Conservation (phyloP, 2,797 vertebrate species). For the Hephaestus fuliginosus region DNA sequence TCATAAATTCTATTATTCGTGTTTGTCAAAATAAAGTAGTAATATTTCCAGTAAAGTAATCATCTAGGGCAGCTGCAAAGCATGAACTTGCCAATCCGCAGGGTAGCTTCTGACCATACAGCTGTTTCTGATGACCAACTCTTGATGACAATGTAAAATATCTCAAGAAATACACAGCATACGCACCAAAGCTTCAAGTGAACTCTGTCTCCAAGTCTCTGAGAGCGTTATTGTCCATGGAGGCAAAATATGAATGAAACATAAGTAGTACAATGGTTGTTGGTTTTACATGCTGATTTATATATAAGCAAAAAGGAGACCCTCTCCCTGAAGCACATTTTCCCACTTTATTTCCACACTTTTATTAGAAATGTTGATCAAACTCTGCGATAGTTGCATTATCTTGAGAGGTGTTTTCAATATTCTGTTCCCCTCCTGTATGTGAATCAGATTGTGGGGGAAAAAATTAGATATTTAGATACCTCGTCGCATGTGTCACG, state of each 20-base stretch:
- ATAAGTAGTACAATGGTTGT: background rate
- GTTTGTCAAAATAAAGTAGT: background rate
- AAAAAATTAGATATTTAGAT: background rate
- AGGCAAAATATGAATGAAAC: background rate
- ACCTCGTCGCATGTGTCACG: slow-evolving; percentile 12
- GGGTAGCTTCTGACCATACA: background rate
- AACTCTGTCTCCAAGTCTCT: background rate
- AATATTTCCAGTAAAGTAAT: background rate
- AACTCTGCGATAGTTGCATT: background rate
- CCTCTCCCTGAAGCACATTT: background rate
- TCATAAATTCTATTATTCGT: background rate
- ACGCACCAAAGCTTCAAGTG: slow-evolving; percentile 1
- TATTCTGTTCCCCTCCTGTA: background rate
- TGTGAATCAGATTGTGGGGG: background rate
- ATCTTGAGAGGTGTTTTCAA: background rate
- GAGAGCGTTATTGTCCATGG: background rate
- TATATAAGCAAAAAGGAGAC: background rate
- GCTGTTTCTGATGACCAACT: background rate
- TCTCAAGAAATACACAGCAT: background rate
- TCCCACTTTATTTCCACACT: background rate
- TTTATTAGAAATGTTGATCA: background rate
- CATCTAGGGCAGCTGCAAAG: background rate
- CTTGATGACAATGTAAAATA: background rate
- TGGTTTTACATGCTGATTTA: slow-evolving; percentile 6
- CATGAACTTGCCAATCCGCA: background rate